Evolutionary conservation across 2,797 vertebrate species (phyloP).

Genomic region (Chiroxiphia lanceolata): DNA sequence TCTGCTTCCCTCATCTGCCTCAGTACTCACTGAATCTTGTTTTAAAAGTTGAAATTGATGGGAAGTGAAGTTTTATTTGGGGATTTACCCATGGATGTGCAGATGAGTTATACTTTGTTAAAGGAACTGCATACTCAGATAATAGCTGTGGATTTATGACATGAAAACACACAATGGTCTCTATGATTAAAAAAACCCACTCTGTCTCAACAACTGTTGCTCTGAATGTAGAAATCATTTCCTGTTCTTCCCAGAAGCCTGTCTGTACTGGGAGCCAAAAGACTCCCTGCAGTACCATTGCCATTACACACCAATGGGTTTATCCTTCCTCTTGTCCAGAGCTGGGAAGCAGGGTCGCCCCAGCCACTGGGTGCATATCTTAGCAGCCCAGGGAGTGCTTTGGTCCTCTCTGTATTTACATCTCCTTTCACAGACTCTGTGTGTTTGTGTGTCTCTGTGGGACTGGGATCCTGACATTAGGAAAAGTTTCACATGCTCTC

Average conservation of each 20-base stretch:
- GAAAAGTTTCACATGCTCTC: not conserved
- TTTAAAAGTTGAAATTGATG: not conserved
- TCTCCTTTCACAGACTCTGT: not conserved
- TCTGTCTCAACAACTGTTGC: not conserved
- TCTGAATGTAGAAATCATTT: not conserved
- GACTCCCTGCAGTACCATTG: not conserved
- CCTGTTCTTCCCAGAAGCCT: not conserved
- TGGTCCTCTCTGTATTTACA: fast-evolving
- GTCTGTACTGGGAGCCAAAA: not conserved
- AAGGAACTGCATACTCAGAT: not conserved
- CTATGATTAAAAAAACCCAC: not conserved
- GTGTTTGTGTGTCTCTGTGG: not conserved
- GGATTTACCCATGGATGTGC: not conserved
- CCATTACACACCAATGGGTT: fast-evolving
- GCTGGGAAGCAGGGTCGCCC: not conserved
- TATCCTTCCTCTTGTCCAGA: not conserved
- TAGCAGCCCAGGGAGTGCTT: not conserved
- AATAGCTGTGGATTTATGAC: not conserved
- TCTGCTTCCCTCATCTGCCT: not conserved
- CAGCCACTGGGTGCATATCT: fast-evolving
- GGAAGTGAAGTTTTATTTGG: not conserved
- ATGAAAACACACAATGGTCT: not conserved
- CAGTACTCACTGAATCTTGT: not conserved
- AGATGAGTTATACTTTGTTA: not conserved
- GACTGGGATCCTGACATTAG: not conserved